Percentiles rank a stretch among this genome's conserved stretches.
Evolutionary conservation across 2,888 invertebrate genomes (phyloP).

Genomic region (Andrena trimmerana): DNA sequence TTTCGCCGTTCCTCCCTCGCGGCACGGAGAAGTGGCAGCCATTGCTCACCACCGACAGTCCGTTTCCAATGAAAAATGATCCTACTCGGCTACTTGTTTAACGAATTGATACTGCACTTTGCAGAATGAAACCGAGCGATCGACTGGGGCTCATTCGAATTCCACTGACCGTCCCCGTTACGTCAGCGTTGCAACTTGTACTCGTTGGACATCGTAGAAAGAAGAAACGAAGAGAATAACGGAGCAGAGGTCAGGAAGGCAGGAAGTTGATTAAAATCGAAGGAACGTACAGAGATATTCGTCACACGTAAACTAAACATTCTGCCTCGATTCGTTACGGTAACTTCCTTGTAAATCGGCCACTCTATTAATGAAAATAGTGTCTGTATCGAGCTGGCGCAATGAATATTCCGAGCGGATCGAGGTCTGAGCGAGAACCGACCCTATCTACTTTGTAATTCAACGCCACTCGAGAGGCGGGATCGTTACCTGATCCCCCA

Average conservation of each 20-base stretch:
- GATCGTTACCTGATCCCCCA: slow-evolving; percentile 14
- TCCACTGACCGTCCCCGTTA: not conserved
- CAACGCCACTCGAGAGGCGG: slow-evolving; percentile 16
- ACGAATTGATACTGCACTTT: slow-evolving; percentile 54
- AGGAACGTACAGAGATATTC: too few relatives aligned
- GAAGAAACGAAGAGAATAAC: not conserved
- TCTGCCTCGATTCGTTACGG: not conserved
- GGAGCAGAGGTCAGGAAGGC: not conserved
- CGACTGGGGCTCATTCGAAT: slow-evolving; percentile 3
- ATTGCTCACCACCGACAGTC: slow-evolving; percentile 22
- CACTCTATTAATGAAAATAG: not conserved
- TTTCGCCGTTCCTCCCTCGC: slow-evolving; percentile 27
- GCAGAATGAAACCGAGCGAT: slow-evolving; percentile 28
- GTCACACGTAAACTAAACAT: not conserved
- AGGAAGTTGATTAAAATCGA: too few relatives aligned
- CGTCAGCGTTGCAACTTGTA: slow-evolving; percentile 6
- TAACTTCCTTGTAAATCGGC: not conserved
- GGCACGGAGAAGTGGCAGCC: slow-evolving; percentile 34
- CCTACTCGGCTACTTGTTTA: slow-evolving; percentile 33
- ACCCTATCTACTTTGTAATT: slow-evolving; percentile 33
- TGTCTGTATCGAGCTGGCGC: slow-evolving; percentile 16
- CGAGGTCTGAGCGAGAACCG: slow-evolving; percentile 12
- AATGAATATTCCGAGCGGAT: slow-evolving; percentile 36
- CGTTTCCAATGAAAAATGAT: slow-evolving; percentile 43
- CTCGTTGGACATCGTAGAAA: not conserved